Percentiles rank a stretch among this genome's conserved stretches.
Evolutionary conservation across 2,113 vertebrate genomes (phyloP).

Genomic region (Phyllopteryx taeniolatus): DNA sequence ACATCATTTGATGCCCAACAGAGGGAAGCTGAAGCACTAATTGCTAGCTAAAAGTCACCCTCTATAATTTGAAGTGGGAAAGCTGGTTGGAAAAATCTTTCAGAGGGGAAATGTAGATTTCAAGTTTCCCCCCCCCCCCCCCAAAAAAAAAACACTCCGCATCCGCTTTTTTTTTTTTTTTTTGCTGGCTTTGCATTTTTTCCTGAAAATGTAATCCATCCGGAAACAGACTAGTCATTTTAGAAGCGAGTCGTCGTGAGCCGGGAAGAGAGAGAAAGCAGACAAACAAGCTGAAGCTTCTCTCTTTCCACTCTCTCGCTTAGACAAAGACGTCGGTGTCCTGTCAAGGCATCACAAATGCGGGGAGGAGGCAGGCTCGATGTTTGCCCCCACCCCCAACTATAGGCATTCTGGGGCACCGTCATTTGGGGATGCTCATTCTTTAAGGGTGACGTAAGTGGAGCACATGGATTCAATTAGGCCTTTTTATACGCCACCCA

Average conservation of each 20-base stretch:
- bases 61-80: conserved; percentile 64
- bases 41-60: conserved; percentile 53
- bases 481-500: conserved; percentile 12
- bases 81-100: conserved; percentile 40
- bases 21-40: conserved; percentile 49
- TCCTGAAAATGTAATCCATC: conserved; percentile 35
- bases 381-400: conserved; percentile 28
- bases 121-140: conserved; percentile 44
- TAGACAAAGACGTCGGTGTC: conserved; percentile 68
- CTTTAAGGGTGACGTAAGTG: conserved; percentile 50
- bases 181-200: conserved; percentile 41
- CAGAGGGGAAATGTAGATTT: conserved; percentile 51
- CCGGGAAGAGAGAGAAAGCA: conserved; percentile 60
- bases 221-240: conserved; percentile 52
- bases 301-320: conserved; percentile 15
- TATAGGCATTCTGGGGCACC: conserved; percentile 52
- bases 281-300: conserved; percentile 46
- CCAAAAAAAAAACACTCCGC: conserved; percentile 39
- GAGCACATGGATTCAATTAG: conserved; percentile 60
- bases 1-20: conserved; percentile 49
- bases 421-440: conserved; percentile 47
- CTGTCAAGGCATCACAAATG: conserved; percentile 31
- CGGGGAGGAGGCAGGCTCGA: background rate
- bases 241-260: conserved; percentile 62
- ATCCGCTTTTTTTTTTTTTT: conserved; percentile 23